Conservation (phyloP, 2,888 invertebrate genomes). For the Tiliacea citrago region DNA sequence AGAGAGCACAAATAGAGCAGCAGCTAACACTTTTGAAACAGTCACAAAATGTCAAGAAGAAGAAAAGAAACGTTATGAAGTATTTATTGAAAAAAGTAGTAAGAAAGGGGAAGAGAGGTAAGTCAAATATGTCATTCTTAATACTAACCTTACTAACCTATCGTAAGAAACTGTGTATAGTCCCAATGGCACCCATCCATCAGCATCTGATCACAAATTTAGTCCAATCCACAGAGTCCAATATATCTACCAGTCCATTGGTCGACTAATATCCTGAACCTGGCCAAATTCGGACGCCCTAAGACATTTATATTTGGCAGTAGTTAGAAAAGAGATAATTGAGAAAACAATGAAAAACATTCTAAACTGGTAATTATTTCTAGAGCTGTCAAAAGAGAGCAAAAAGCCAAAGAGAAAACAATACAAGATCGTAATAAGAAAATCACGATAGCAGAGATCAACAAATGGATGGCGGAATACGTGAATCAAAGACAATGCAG, state of each 20-base stretch:
- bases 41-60: slow-evolving; percentile 68
- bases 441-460: slow-evolving; percentile 37
- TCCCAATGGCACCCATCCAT: not conserved
- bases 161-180: not conserved
- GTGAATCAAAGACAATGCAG: slow-evolving; percentile 22
- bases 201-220: not conserved
- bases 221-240: not conserved
- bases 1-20: slow-evolving; percentile 60
- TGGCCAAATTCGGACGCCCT: not conserved
- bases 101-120: slow-evolving; percentile 66
- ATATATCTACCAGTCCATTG: not conserved
- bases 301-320: not conserved
- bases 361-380: not conserved
- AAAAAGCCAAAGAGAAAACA: slow-evolving; percentile 37
- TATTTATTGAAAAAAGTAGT: slow-evolving; percentile 72
- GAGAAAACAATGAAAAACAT: not conserved
- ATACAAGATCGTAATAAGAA: slow-evolving; percentile 30
- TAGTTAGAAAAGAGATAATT: not conserved
- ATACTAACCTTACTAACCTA: not conserved
- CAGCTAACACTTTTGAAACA: slow-evolving; percentile 65
- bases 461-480: slow-evolving; percentile 49
- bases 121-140: not conserved
- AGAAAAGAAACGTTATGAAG: slow-evolving; percentile 69
- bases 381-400: slow-evolving; percentile 44
- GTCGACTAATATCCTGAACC: not conserved